Evolutionary conservation across 1,140 invertebrate species (phyloP).

Genomic region (Drosophila sp.): DNA sequence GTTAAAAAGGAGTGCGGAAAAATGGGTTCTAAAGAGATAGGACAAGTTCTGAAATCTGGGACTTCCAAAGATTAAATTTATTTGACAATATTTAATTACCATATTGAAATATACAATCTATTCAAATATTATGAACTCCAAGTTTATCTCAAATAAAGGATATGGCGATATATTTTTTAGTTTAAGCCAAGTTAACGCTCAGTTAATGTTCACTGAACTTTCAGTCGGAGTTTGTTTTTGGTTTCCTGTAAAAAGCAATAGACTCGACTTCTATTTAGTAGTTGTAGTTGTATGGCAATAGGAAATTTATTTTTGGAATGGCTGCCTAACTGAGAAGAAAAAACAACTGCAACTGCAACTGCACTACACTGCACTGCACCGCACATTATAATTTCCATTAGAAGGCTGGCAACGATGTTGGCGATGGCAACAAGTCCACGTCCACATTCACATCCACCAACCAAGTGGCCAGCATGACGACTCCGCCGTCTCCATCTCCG

Average conservation of each 20-base stretch:
- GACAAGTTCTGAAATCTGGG: too few species aligned
- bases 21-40: too few species aligned
- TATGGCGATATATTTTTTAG: too few species aligned
- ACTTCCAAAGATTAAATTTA: too few species aligned
- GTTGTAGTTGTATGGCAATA: background rate
- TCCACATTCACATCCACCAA: constrained; percentile 17
- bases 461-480: constrained; percentile 61
- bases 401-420: constrained; percentile 50
- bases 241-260: constrained; percentile 8
- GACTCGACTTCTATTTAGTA: constrained; percentile 1
- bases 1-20: too few species aligned
- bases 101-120: too few species aligned
- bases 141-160: too few species aligned
- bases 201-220: too few species aligned
- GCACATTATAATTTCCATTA: constrained; percentile 81
- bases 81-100: too few species aligned
- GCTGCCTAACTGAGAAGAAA: constrained; percentile 28
- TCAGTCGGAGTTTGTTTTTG: too few species aligned
- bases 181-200: too few species aligned
- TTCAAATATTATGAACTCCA: too few species aligned
- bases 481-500: constrained; percentile 27
- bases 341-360: constrained; percentile 48
- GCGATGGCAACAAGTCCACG: constrained; percentile 56
- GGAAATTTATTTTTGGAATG: constrained; percentile 33
- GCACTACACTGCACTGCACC: constrained; percentile 56